Percentiles rank a stretch among this genome's conserved stretches.
phyloP scores from a whole-genome alignment of 1,140 invertebrate genomes.

The Planococcus citri region DNA sequence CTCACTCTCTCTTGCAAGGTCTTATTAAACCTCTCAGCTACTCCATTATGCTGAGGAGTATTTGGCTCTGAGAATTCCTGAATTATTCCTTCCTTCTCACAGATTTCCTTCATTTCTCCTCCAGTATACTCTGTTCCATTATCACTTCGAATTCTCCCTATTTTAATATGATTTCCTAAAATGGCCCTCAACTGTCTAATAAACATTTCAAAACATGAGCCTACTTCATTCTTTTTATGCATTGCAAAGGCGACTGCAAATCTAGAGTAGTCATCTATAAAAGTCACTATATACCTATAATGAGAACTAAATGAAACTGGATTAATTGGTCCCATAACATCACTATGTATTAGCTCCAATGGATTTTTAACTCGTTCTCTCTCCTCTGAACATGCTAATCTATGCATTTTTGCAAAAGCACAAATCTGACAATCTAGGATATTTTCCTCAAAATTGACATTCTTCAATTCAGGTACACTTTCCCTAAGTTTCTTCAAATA shows the following conservation, averaged over 20 bases:
- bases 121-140: not conserved
- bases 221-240: not conserved
- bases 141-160: not conserved
- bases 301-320: not conserved
- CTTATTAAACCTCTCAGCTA: constrained; percentile 34
- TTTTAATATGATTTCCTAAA: not conserved
- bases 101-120: not conserved
- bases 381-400: not conserved
- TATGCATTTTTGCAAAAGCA: not conserved
- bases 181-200: not conserved
- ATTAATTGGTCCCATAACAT: not conserved
- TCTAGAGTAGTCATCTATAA: not conserved
- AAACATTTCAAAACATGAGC: not conserved
- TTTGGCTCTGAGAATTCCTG: not conserved
- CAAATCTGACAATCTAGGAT: not conserved
- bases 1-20: constrained; percentile 33
- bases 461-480: not conserved
- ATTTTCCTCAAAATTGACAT: not conserved
- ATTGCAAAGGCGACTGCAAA: not conserved
- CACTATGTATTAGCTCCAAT: not conserved
- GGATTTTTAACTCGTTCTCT: not conserved
- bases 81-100: not conserved
- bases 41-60: constrained; percentile 34
- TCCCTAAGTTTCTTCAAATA: not conserved
- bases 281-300: not conserved